These are phyloP conservation scores for Linnaemya vulpina DNA, from an alignment of 2,888 invertebrate genomes.

Conservation along the genomic window DNA sequence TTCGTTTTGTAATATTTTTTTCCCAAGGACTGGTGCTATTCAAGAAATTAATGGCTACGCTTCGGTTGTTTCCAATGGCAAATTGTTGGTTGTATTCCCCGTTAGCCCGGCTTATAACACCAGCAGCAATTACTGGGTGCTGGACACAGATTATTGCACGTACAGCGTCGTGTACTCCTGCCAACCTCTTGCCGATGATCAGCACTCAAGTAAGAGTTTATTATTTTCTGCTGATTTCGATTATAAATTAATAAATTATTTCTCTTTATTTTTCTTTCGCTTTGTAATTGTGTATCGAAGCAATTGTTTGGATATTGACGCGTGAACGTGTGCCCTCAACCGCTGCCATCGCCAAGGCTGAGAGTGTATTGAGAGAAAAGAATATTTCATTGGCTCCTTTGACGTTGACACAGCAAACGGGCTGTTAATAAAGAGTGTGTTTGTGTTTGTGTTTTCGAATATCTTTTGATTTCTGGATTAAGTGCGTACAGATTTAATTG, in stretches of 20 bases:
- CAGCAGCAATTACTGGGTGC: constrained; percentile 83
- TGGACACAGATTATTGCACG: constrained; percentile 85
- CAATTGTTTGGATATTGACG: constrained; percentile 74
- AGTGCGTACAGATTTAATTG: neutral
- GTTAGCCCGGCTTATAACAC: constrained; percentile 40
- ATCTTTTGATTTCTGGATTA: neutral
- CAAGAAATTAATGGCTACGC: constrained; percentile 69
- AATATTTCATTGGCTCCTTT: neutral
- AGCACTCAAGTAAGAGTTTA: constrained; percentile 66
- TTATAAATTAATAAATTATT: constrained; percentile 8
- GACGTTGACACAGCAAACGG: neutral
- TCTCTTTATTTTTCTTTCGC: neutral
- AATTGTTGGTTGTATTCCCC: constrained; percentile 70
- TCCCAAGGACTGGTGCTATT: neutral
- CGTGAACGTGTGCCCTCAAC: constrained; percentile 67
- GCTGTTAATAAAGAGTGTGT: too few relatives aligned
- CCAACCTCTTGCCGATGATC: constrained; percentile 29
- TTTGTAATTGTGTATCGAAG: constrained; percentile 35
- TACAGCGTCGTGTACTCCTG: constrained; percentile 86
- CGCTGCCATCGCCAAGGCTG: constrained; percentile 39
- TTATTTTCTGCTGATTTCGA: constrained; percentile 28
- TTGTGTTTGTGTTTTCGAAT: neutral
- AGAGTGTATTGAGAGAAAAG: constrained; percentile 58
- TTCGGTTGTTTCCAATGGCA: constrained; percentile 63
- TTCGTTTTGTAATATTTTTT: neutral